Evolutionary conservation across 1,140 invertebrate species (phyloP).

Genomic region (Drosophila ficusphila): DNA sequence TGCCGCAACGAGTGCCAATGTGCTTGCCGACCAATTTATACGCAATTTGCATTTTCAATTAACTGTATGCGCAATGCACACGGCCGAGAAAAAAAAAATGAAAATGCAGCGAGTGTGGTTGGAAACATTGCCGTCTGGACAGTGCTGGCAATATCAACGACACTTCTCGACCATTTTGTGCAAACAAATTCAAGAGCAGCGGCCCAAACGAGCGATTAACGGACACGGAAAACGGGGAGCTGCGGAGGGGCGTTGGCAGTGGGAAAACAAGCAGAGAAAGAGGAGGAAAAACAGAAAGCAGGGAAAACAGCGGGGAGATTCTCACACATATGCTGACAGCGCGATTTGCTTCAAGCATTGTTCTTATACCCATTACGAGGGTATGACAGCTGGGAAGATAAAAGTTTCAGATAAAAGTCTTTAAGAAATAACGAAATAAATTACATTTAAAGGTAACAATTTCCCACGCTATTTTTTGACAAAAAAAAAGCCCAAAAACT

Average conservation of each 20-base stretch:
- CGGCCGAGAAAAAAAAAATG: conserved; percentile 2
- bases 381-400: neutral
- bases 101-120: neutral
- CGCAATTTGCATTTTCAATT: conserved; percentile 79
- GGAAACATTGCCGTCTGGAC: conserved; percentile 3
- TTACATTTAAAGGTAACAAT: too few species aligned
- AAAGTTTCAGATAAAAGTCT: neutral
- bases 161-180: conserved; percentile 59
- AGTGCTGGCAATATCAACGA: conserved; percentile 37
- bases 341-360: conserved; percentile 17
- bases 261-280: conserved; percentile 23
- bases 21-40: conserved; percentile 33
- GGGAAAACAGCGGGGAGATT: neutral
- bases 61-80: conserved; percentile 39
- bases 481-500: too few species aligned
- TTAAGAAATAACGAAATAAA: too few species aligned
- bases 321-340: conserved; percentile 22
- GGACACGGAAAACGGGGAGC: neutral
- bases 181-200: conserved; percentile 60
- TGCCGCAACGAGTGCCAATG: conserved; percentile 15
- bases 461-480: too few species aligned
- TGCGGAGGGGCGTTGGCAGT: neutral
- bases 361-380: conserved; percentile 1
- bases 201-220: conserved; percentile 60
- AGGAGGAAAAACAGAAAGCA: conserved; percentile 18